These are phyloP conservation scores for Paraescarpia echinospica DNA, from an alignment of 1,140 invertebrate genomes.

Conservation along the genomic window DNA sequence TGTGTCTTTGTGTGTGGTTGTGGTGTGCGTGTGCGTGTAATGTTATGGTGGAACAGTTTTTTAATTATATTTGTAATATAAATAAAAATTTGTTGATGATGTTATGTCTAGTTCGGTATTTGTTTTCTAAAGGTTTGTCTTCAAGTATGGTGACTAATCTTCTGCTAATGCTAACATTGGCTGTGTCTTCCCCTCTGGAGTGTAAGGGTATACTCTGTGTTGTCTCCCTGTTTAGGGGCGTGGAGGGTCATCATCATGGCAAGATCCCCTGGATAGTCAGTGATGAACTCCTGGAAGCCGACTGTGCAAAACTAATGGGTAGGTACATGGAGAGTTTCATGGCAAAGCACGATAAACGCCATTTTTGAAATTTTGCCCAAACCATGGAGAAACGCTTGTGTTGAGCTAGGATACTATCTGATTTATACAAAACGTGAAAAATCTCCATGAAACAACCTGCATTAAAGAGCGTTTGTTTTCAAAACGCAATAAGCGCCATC, in stretches of 20 bases:
- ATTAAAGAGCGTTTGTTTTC: too few species aligned
- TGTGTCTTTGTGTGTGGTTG: not conserved
- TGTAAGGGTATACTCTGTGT: not conserved
- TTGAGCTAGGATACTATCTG: too few species aligned
- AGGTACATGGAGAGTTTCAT: too few species aligned
- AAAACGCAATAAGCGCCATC: too few species aligned
- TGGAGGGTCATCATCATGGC: slow-evolving; percentile 60
- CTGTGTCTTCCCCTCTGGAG: too few species aligned
- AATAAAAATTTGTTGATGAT: not conserved
- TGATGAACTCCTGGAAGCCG: slow-evolving; percentile 57
- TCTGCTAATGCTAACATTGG: not conserved
- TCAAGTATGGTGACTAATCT: not conserved
- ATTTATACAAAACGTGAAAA: too few species aligned
- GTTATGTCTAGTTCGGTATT: not conserved
- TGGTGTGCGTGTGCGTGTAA: too few species aligned
- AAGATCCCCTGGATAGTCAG: slow-evolving; percentile 61
- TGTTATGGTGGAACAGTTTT: too few species aligned
- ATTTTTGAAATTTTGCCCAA: too few species aligned
- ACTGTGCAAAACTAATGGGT: slow-evolving; percentile 60
- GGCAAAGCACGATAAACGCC: too few species aligned
- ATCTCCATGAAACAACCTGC: too few species aligned
- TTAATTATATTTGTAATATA: not conserved
- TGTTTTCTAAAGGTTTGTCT: not conserved
- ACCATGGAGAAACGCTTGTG: too few species aligned
- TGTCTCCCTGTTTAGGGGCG: slow-evolving; percentile 52